phyloP scores from a whole-genome alignment of 2,113 vertebrate species.

The Oostethus manadensis region DNA sequence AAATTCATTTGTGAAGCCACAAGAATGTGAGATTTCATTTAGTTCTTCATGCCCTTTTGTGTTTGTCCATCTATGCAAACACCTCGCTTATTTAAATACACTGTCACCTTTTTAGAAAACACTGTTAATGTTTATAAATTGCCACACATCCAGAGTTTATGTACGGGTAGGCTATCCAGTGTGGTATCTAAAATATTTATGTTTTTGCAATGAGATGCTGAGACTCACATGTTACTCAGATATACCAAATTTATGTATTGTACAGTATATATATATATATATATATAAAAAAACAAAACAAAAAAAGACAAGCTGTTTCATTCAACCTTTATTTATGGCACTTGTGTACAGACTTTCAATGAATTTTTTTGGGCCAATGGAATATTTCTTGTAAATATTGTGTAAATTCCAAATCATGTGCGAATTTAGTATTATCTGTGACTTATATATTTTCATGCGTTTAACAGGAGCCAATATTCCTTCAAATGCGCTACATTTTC shows the following conservation, averaged over 20 bases:
- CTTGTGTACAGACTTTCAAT: constrained; percentile 31
- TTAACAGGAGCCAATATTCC: constrained; percentile 15
- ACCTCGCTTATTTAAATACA: constrained; percentile 56
- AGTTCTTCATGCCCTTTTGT: constrained; percentile 32
- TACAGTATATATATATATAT: not conserved
- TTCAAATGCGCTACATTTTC: constrained; percentile 19
- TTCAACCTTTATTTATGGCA: constrained; percentile 62
- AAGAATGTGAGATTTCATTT: constrained; percentile 15
- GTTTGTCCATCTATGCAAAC: constrained; percentile 35
- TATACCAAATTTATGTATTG: constrained; percentile 57
- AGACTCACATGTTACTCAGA: constrained; percentile 49
- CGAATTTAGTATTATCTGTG: constrained; percentile 29
- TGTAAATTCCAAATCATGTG: constrained; percentile 36
- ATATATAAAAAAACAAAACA: constrained; percentile 4
- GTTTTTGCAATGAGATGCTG: constrained; percentile 44
- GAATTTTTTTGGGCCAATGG: constrained; percentile 21
- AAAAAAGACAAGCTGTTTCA: constrained; percentile 61
- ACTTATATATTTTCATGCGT: constrained; percentile 20
- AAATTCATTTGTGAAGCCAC: constrained; percentile 31
- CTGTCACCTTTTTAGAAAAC: constrained; percentile 58
- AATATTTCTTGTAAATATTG: constrained; percentile 30
- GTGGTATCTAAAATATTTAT: constrained; percentile 60
- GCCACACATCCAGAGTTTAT: constrained; percentile 46
- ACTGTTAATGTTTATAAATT: constrained; percentile 59
- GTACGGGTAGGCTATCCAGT: constrained; percentile 62